phyloP scores from a whole-genome alignment of 2,888 invertebrate genomes.

The Pseudococcus jackbeardsleyi region DNA sequence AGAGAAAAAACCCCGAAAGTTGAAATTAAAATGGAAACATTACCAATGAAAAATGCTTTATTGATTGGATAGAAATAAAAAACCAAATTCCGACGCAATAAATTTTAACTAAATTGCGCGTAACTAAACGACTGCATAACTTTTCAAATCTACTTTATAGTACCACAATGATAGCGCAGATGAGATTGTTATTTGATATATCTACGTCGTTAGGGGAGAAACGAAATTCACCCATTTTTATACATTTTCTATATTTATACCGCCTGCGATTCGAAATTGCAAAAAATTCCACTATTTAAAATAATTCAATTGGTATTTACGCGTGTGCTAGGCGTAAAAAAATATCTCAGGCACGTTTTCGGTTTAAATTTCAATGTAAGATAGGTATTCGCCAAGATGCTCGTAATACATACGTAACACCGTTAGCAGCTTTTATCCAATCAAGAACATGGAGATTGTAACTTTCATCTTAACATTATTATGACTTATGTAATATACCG shows the following conservation, averaged over 20 bases:
- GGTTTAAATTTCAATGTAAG: not conserved
- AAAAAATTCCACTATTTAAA: not conserved
- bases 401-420: not conserved
- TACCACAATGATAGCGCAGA: not conserved
- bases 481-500: constrained; percentile 58
- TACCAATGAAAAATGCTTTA: constrained; percentile 40
- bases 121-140: constrained; percentile 36
- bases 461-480: constrained; percentile 56
- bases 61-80: constrained; percentile 42
- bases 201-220: not conserved
- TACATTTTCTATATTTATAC: not conserved
- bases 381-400: not conserved
- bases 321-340: too few relatives aligned
- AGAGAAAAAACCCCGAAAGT: not conserved
- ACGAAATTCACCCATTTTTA: not conserved
- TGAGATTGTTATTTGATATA: constrained; percentile 28
- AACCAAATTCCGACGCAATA: constrained; percentile 27
- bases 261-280: not conserved
- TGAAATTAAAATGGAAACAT: constrained; percentile 45
- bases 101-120: constrained; percentile 45
- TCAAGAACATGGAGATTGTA: constrained; percentile 48
- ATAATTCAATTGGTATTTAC: not conserved
- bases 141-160: constrained; percentile 36
- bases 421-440: constrained; percentile 4
- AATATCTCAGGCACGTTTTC: too few relatives aligned